Evolutionary conservation across 2,888 invertebrate genomes (phyloP).

Genomic region (Neuroscelio doddi): DNA sequence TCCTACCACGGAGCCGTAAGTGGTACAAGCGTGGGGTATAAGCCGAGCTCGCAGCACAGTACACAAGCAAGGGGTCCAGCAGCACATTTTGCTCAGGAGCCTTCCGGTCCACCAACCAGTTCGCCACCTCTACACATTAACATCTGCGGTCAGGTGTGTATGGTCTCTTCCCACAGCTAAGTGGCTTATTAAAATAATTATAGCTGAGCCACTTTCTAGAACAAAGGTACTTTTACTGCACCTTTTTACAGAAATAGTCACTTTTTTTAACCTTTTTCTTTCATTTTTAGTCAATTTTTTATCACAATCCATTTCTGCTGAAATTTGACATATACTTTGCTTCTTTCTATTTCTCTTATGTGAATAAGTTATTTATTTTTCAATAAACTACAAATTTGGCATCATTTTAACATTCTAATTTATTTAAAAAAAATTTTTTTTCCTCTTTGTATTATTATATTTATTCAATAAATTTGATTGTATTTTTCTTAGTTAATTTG

Average conservation of each 20-base stretch:
- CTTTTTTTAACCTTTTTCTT: slow-evolving; percentile 6
- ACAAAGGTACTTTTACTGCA: slow-evolving; percentile 25
- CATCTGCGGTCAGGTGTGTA: slow-evolving; percentile 73
- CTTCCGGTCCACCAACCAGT: slow-evolving; percentile 65
- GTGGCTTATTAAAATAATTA: slow-evolving; percentile 40
- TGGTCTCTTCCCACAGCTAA: slow-evolving; percentile 24
- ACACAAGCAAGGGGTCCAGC: slow-evolving; percentile 63
- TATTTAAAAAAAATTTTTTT: too few species aligned
- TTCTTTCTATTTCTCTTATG: too few species aligned
- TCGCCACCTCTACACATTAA: slow-evolving; percentile 76
- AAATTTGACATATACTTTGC: too few species aligned
- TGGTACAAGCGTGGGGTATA: slow-evolving; percentile 64
- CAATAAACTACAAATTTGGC: too few species aligned
- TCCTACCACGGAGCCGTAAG: slow-evolving; percentile 66
- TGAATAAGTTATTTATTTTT: too few species aligned
- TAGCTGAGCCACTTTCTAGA: slow-evolving; percentile 49
- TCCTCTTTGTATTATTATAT: too few species aligned
- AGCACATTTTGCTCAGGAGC: slow-evolving; percentile 65
- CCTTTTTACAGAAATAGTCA: slow-evolving; percentile 12
- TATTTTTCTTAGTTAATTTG: too few species aligned
- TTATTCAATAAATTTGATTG: too few species aligned
- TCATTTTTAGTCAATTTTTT: too few species aligned
- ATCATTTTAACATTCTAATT: too few species aligned
- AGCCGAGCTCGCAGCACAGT: slow-evolving; percentile 64
- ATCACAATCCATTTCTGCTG: too few species aligned